phyloP scores from a whole-genome alignment of 2,797 vertebrate genomes.

The Lutjanus argentimaculatus region DNA sequence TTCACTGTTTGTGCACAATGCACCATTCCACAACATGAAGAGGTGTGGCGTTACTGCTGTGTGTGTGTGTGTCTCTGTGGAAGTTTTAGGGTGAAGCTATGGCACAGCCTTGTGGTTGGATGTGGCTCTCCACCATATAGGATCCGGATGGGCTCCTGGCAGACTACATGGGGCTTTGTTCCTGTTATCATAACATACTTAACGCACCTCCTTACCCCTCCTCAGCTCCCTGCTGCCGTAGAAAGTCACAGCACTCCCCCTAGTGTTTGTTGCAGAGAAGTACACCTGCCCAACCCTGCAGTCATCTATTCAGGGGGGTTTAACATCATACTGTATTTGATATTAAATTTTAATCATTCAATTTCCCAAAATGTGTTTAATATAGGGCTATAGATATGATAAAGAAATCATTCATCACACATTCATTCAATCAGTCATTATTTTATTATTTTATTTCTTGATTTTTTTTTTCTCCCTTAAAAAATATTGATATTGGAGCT shows the following conservation, averaged over 20 bases:
- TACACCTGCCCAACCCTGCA: conserved; percentile 52
- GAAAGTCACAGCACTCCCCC: conserved; percentile 90
- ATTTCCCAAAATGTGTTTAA: neutral
- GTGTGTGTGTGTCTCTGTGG: conserved; percentile 18
- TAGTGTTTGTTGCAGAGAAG: conserved; percentile 79
- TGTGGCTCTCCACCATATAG: conserved; percentile 54
- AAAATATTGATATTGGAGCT: no score
- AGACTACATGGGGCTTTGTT: conserved; percentile 80
- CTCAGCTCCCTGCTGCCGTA: conserved; percentile 39
- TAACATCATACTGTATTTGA: neutral
- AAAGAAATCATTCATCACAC: no score
- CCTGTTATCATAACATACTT: conserved; percentile 63
- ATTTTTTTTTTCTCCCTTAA: no score
- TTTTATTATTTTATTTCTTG: no score
- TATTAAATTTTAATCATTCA: neutral
- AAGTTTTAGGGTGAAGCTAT: conserved; percentile 59
- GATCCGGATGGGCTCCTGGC: conserved; percentile 64
- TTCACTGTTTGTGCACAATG: conserved; percentile 52
- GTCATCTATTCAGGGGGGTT: neutral
- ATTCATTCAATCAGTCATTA: no score
- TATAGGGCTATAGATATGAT: no score
- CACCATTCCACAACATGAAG: conserved; percentile 57
- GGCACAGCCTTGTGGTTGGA: conserved; percentile 83
- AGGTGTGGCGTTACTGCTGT: conserved; percentile 25
- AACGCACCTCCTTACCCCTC: conserved; percentile 41